Base-by-base conservation (phyloP, 2,797 vertebrate genomes). In the Notamacropus eugenii region DNA sequence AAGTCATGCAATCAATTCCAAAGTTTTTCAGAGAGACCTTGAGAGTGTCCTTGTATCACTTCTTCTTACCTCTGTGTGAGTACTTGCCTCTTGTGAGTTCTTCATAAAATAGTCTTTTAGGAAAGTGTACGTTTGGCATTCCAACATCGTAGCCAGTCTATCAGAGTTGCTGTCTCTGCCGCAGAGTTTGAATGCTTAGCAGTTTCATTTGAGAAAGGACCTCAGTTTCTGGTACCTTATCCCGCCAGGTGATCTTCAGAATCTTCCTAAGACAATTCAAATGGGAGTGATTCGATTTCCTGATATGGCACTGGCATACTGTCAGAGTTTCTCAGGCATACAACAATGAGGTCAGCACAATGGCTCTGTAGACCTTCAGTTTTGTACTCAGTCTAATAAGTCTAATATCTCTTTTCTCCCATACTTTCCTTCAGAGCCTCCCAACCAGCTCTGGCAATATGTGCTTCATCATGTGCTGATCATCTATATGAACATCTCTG, bases 231-330 rank as follows among this genome's bases (percentile, higher is more conserved):
- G 34, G 59, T 67, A 5, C 13, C 31, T 67, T n/a, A n/a, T n/a
- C 13, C 31, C n/a, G 3, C 12, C 31, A 67, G 59, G 31, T 67
- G 59, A n/a, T n/a, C 59, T 67, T 67, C 59, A 34, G 13, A 67
- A 67, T n/a, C 59, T 67, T 34, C 13, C 31, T 67, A n/a, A 67
- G 31, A 67, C 0, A 5, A n/a, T 5, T n/a, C 31, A n/a, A 11
- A 67, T 67, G 31, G 4, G 16, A 67, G 31, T 5, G 5, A 67
- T n/a, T n/a, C 13, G 6, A 5, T n/a, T n/a, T 67, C 31, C 34
- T n/a, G 31, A 14, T 0, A n/a, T 34, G 4, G 59, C 0, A 0
- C 31, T 67, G 12, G 13, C n/a, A 67, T 1, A 67, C 1, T n/a
- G 59, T 67, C 31, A 13, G 16, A 13, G 31, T 67, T 62, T 67